Base-by-base conservation (phyloP, 2,797 vertebrate genomes). In the Gymnopithys bicolor region DNA sequence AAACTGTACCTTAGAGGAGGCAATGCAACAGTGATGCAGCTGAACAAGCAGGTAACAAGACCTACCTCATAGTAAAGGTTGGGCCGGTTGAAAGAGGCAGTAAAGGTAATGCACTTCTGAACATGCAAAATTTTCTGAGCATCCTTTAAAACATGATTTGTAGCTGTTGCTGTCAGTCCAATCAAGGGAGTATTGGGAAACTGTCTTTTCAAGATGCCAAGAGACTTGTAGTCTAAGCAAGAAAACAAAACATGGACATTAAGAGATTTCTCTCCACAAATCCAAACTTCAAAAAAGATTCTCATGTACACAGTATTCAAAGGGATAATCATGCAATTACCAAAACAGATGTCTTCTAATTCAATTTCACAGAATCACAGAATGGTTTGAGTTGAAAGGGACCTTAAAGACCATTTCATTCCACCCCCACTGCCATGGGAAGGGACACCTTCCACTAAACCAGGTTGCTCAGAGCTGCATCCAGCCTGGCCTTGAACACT, bases 171-270 rank as follows among this genome's bases (percentile, higher is more conserved):
- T 5, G 99, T 99, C 94, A 99, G 97, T 23, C 99, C 99, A 8
- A 99, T 97, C 78, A 99, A 95, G 0, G 99, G 98, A 7, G 98
- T 96, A 11, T 96, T 98, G 32, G 99, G 98, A 94, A 99, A 99
- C 95, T 99, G 99, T 23, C 99, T 98, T 97, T 99, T 99, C 95
- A 99, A 97, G 94, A 99, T 99, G 21, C 99, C 99, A 83, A 99
- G 98, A n/a, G 99, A 97, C 78, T 99, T 99, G 92, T 99, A 99
- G 96, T 99, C 99, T 99, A 90, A 62, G 63, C 21, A 71, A 49
- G 63, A 81, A 74, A 53, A 69, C 6, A 64, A 19, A 78, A 71
- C 18, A 5, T 4, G 3, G 8, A 45, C 73, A 84, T 9, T 16
- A 33, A 45, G 66, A 43, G 14, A 51, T 58, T 90, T 83, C n/a